A percentile compares a stretch with the other conserved stretches of the same genome.
Conservation (phyloP, 2,797 vertebrate species). For the Parambassis ranga region DNA sequence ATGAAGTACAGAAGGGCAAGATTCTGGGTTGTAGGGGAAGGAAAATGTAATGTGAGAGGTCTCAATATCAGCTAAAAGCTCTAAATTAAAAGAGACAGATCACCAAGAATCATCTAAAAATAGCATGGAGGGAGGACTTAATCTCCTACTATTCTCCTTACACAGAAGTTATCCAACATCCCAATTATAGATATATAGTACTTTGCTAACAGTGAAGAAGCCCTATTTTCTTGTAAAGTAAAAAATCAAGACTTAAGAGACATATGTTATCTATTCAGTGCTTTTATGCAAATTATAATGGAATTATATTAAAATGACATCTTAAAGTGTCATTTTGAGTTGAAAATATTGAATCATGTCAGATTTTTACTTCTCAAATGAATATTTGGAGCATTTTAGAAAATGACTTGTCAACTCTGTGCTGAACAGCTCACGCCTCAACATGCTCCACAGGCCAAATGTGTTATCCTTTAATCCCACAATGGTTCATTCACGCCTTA, state of each 20-base stretch:
- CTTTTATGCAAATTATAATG: not conserved
- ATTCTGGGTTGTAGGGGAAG: no score
- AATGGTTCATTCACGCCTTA: not conserved
- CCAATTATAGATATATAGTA: no score
- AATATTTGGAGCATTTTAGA: not conserved
- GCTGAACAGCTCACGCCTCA: not conserved
- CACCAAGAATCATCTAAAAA: no score
- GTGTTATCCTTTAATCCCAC: conserved; percentile 5
- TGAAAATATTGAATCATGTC: not conserved
- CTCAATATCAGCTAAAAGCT: no score
- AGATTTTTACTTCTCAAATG: not conserved
- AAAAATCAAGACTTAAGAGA: not conserved
- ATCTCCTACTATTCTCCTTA: no score
- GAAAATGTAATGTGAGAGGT: no score
- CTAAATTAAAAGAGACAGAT: no score
- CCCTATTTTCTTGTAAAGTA: no score
- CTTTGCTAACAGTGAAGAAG: no score
- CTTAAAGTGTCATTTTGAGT: not conserved
- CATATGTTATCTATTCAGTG: not conserved
- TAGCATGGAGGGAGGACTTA: no score
- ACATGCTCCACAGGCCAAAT: not conserved
- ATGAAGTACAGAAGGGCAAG: not conserved
- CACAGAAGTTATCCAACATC: no score
- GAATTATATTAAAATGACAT: not conserved
- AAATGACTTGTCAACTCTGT: not conserved